phyloP scores from a whole-genome alignment of 1,140 invertebrate species.

The Phthorimaea operculella region DNA sequence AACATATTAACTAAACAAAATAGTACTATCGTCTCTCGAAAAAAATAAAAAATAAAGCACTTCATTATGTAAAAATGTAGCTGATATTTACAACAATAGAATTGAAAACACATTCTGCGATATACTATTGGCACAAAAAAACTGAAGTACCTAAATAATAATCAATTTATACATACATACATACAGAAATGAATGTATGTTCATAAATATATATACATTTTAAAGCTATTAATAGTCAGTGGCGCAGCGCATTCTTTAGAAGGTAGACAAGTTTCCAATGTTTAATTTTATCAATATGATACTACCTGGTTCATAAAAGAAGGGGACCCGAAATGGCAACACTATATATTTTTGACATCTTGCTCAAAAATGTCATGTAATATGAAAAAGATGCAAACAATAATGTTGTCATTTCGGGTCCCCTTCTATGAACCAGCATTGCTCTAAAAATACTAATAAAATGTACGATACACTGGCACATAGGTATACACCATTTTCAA shows the following conservation, averaged over 20 bases:
- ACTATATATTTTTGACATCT: too few species aligned
- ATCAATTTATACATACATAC: background rate
- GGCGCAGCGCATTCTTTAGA: background rate
- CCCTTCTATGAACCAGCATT: too few species aligned
- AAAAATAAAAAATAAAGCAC: slow-evolving; percentile 1
- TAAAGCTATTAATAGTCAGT: background rate
- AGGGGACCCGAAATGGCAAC: too few species aligned
- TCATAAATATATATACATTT: background rate
- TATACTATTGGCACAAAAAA: slow-evolving; percentile 17
- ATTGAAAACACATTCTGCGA: slow-evolving; percentile 9
- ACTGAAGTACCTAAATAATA: slow-evolving; percentile 2
- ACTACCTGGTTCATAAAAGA: too few species aligned
- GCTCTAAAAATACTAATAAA: too few species aligned
- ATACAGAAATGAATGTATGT: background rate
- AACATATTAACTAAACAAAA: background rate
- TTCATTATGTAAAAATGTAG: slow-evolving; percentile 4
- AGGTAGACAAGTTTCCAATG: too few species aligned
- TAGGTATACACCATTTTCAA: too few species aligned
- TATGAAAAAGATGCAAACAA: too few species aligned
- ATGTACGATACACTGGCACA: too few species aligned
- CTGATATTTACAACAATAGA: slow-evolving; percentile 7
- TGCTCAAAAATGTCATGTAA: too few species aligned
- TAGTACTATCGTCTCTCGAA: background rate
- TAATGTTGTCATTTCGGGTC: too few species aligned
- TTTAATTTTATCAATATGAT: too few species aligned